Conservation (phyloP, 53 echinoderm and acorn worm species). For the Stichopus horrens region DNA sequence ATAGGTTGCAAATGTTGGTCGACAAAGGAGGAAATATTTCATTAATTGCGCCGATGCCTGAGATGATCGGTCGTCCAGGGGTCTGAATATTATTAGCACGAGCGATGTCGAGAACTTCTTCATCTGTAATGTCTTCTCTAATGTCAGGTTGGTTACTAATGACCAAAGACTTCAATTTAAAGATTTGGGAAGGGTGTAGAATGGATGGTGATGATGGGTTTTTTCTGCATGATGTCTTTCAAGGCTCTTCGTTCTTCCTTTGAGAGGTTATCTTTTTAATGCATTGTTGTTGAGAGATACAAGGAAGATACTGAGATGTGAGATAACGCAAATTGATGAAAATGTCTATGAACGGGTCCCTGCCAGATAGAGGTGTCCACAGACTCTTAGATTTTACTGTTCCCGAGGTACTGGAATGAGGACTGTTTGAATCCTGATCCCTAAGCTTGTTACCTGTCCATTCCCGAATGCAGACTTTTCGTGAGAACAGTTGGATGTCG, state of each 20-base stretch:
- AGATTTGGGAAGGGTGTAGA: slow-evolving; percentile 8
- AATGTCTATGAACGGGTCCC: background rate
- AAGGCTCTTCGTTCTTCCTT: background rate
- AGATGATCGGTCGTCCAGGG: background rate
- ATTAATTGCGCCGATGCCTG: slow-evolving; percentile 12
- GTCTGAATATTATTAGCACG: background rate
- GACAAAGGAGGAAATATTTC: background rate
- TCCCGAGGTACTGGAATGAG: too few relatives aligned
- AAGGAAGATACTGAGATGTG: background rate
- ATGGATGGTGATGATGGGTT: slow-evolving; percentile 4
- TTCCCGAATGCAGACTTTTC: too few relatives aligned
- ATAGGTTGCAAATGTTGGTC: background rate
- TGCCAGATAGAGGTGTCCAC: background rate
- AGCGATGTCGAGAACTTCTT: background rate
- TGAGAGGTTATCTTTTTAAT: too few relatives aligned
- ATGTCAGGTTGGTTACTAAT: background rate
- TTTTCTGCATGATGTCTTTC: background rate
- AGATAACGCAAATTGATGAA: background rate
- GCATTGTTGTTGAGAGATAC: slow-evolving; percentile 3
- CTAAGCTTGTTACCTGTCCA: too few relatives aligned
- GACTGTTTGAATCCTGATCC: too few relatives aligned
- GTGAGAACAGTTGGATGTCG: too few relatives aligned
- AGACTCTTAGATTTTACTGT: background rate
- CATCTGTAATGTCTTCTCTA: background rate
- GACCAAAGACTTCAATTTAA: background rate